Conservation (phyloP, 2,797 vertebrate genomes). For the Sebastes hubbsi region DNA sequence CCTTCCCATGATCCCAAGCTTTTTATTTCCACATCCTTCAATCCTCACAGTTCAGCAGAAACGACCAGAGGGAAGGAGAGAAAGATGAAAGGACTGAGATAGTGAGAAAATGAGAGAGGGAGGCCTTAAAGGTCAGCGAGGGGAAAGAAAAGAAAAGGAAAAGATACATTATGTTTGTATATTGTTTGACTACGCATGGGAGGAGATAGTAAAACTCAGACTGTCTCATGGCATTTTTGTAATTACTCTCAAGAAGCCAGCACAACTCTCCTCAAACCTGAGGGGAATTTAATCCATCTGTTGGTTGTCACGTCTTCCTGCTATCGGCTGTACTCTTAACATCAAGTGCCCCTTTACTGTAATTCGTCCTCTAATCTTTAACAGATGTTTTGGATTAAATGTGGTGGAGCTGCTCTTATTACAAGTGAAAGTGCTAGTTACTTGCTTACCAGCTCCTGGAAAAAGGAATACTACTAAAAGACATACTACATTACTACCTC, state of each 20-base stretch:
- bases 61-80: slow-evolving; percentile 45
- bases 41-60: slow-evolving; percentile 50
- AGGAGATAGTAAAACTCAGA: not conserved
- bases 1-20: slow-evolving; percentile 38
- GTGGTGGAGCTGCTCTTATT: not conserved
- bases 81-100: slow-evolving; percentile 37
- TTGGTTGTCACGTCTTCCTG: slow-evolving; percentile 22
- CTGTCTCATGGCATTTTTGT: slow-evolving; percentile 3
- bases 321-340: not conserved
- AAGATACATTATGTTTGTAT: not conserved
- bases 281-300: slow-evolving; percentile 43
- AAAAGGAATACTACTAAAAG: no score
- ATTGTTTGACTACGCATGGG: not conserved
- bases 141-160: not conserved
- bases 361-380: not conserved
- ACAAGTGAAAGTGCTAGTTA: not conserved
- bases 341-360: not conserved
- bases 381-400: not conserved
- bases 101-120: slow-evolving; percentile 42
- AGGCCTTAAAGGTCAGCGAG: slow-evolving; percentile 35
- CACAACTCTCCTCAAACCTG: not conserved
- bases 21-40: slow-evolving; percentile 23
- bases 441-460: not conserved
- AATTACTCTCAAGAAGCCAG: slow-evolving; percentile 20
- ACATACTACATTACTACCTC: not conserved